These are phyloP conservation scores for Leptogaster cylindrica DNA, from an alignment of 2,888 invertebrate genomes.

Conservation along the genomic window DNA sequence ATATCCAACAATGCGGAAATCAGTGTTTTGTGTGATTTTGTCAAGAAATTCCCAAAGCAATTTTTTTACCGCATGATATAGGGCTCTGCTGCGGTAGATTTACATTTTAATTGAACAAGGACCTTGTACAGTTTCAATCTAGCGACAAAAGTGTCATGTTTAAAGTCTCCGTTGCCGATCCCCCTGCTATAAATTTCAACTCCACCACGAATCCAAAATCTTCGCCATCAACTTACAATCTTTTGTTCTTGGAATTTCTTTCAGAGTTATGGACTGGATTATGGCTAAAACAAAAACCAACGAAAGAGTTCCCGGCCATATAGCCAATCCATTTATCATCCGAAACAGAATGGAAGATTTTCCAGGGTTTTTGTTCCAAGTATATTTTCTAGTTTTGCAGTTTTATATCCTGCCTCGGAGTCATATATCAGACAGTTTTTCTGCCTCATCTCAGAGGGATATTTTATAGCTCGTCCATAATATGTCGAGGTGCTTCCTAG, in stretches of 20 bases:
- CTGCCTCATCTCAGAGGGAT: background rate
- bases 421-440: constrained; percentile 38
- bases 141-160: too few relatives aligned
- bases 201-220: too few relatives aligned
- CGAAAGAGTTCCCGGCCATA: constrained; percentile 13
- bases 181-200: too few relatives aligned
- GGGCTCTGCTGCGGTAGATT: too few relatives aligned
- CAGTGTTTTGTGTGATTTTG: too few relatives aligned
- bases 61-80: too few relatives aligned
- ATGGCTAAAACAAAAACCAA: constrained; percentile 25
- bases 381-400: constrained; percentile 33
- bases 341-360: constrained; percentile 34
- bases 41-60: too few relatives aligned
- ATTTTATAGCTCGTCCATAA: constrained; percentile 36
- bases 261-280: constrained; percentile 33
- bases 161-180: too few relatives aligned
- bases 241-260: constrained; percentile 18
- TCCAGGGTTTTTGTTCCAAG: constrained; percentile 8
- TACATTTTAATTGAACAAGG: too few relatives aligned
- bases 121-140: too few relatives aligned
- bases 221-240: constrained; percentile 28
- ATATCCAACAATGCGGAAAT: too few relatives aligned
- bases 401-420: constrained; percentile 34
- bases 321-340: constrained; percentile 38
- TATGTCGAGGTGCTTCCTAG: background rate